Percentiles rank a stretch among this genome's conserved stretches.
Evolutionary conservation across 1,140 invertebrate species (phyloP).

Genomic region (Steinernema khuongi): DNA sequence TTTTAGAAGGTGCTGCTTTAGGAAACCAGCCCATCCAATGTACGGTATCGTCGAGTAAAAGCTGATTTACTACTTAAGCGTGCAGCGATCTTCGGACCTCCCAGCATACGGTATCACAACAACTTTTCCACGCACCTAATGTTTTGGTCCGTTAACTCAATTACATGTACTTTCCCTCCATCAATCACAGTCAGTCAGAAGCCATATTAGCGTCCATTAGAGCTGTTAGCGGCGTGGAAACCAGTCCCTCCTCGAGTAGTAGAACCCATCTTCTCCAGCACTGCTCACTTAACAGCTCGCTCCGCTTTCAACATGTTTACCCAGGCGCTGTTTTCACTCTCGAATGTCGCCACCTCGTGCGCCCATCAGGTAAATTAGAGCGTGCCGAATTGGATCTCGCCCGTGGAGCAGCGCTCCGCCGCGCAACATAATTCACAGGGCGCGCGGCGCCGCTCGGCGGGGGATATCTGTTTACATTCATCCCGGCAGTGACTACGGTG

Average conservation of each 20-base stretch:
- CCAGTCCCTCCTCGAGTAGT: no score
- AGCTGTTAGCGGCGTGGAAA: no score
- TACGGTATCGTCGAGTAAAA: no score
- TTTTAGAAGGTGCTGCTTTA: no score
- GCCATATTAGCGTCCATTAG: background rate
- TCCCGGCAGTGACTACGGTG: background rate
- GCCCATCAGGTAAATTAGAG: constrained; percentile 12
- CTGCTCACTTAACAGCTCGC: constrained; percentile 1
- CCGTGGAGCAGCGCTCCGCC: background rate
- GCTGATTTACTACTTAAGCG: no score
- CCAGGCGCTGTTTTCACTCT: constrained; percentile 10
- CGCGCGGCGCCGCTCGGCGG: background rate
- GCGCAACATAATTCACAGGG: background rate
- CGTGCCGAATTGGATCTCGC: background rate
- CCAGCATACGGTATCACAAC: no score
- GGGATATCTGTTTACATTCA: constrained; percentile 9
- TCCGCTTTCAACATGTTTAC: constrained; percentile 4
- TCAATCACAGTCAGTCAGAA: no score
- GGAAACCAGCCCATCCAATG: no score
- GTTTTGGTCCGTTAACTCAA: no score
- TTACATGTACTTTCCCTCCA: no score
- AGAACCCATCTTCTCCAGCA: background rate
- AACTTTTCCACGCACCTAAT: no score
- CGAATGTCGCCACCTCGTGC: background rate
- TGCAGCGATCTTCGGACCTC: no score